These are phyloP conservation scores for Lasioglossum albipes DNA, from an alignment of 1,140 invertebrate genomes.

Conservation along the genomic window DNA sequence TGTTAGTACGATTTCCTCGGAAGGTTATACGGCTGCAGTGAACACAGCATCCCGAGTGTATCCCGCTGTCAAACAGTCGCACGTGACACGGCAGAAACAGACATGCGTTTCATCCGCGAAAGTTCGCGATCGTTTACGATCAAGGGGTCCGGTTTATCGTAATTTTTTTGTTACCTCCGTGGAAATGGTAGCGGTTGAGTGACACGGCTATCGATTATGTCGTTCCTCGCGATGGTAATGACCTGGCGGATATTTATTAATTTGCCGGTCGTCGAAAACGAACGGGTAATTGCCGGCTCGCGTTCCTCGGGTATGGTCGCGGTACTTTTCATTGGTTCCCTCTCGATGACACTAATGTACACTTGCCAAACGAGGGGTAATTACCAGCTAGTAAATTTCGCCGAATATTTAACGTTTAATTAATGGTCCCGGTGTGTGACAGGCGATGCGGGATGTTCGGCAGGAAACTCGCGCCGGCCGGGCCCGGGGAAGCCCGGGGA, in stretches of 20 bases:
- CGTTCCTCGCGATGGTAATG: no score
- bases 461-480: neutral
- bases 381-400: neutral
- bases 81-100: constrained; percentile 41
- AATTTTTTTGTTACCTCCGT: no score
- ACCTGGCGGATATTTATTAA: no score
- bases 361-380: neutral
- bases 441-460: neutral
- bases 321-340: neutral
- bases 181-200: no score
- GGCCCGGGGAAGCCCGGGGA: no score
- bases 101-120: constrained; percentile 50
- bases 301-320: no score
- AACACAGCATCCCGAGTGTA: constrained; percentile 56
- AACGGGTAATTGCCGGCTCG: no score
- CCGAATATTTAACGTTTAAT: neutral
- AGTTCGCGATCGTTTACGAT: no score
- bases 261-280: no score
- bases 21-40: constrained; percentile 39
- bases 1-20: neutral
- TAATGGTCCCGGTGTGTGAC: neutral
- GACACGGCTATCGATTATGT: no score
- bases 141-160: no score
- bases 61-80: constrained; percentile 27
- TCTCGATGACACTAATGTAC: neutral